Evolutionary conservation across 2,888 invertebrate genomes (phyloP).

Genomic region (Amphipoea lucens): DNA sequence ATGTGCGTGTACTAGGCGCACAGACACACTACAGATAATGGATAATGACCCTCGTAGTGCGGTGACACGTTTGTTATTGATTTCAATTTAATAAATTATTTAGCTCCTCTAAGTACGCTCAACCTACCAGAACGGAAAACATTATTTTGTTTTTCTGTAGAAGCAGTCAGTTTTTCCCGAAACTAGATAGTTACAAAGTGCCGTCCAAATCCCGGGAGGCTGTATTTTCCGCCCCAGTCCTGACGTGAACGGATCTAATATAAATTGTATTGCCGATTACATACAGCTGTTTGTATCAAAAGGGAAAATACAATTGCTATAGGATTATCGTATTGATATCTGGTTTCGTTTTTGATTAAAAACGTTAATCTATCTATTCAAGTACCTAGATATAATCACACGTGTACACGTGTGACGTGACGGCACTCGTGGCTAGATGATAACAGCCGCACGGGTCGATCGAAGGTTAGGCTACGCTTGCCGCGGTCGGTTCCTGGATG

Average conservation of each 20-base stretch:
- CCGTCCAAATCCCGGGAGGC: slow-evolving; percentile 7
- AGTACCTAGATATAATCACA: not conserved
- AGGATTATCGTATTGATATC: not conserved
- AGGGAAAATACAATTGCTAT: slow-evolving; percentile 27
- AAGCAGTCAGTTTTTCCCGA: not conserved
- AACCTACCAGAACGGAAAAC: not conserved
- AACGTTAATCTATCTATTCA: slow-evolving; percentile 7
- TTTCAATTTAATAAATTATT: no score
- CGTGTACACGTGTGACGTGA: not conserved
- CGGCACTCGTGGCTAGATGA: not conserved
- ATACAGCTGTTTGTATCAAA: slow-evolving; percentile 7
- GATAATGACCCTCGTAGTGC: no score
- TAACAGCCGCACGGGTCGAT: not conserved
- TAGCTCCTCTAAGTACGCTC: no score
- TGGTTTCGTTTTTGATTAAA: slow-evolving; percentile 1
- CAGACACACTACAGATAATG: no score
- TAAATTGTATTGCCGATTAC: slow-evolving; percentile 30
- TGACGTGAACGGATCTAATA: slow-evolving; percentile 28
- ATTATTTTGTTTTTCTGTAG: slow-evolving; percentile 8
- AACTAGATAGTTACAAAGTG: slow-evolving; percentile 8
- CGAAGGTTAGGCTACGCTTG: not conserved
- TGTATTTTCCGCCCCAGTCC: slow-evolving; percentile 12
- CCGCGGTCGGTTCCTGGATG: not conserved
- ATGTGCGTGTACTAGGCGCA: no score
- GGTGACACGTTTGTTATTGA: no score